Evolutionary conservation across 2,113 vertebrate species (phyloP).

Genomic region (Penelope pileata): DNA sequence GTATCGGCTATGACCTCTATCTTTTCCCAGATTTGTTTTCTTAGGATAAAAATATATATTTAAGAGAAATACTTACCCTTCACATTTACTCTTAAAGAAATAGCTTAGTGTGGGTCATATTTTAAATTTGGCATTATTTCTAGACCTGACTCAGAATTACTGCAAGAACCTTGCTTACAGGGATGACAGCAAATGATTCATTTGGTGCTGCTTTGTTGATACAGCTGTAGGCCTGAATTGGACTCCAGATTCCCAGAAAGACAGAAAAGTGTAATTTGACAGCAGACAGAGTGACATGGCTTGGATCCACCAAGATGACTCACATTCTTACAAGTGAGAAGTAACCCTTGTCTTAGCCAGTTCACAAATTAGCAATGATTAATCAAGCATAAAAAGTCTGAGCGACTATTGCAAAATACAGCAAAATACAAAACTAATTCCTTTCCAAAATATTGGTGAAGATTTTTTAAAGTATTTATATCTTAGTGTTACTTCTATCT

Average conservation of each 20-base stretch:
- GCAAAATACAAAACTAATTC: not conserved
- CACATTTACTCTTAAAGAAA: not conserved
- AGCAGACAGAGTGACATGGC: conserved; percentile 41
- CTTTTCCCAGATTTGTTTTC: not conserved
- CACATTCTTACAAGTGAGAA: conserved; percentile 20
- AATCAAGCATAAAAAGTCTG: not conserved
- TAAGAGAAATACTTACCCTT: not conserved
- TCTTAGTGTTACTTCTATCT: not conserved
- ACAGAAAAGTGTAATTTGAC: conserved; percentile 30
- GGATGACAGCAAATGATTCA: conserved; percentile 36
- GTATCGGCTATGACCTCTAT: not conserved
- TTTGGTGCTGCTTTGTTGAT: conserved; percentile 49
- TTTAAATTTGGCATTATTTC: conserved; percentile 39
- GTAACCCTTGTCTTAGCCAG: not conserved
- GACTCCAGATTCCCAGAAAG: conserved; percentile 46
- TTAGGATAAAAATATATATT: not conserved
- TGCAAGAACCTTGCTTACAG: conserved; percentile 48
- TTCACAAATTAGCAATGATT: conserved; percentile 35
- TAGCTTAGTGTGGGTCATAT: not conserved
- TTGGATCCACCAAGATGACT: conserved; percentile 47
- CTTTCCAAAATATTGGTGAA: not conserved
- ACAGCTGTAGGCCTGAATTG: conserved; percentile 58
- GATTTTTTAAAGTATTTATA: not conserved
- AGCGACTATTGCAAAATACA: not conserved
- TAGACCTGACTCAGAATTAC: conserved; percentile 54